Percentiles rank a stretch among this genome's conserved stretches.
Conservation (phyloP, 2,113 vertebrate genomes). For the Carlito syrichta region DNA sequence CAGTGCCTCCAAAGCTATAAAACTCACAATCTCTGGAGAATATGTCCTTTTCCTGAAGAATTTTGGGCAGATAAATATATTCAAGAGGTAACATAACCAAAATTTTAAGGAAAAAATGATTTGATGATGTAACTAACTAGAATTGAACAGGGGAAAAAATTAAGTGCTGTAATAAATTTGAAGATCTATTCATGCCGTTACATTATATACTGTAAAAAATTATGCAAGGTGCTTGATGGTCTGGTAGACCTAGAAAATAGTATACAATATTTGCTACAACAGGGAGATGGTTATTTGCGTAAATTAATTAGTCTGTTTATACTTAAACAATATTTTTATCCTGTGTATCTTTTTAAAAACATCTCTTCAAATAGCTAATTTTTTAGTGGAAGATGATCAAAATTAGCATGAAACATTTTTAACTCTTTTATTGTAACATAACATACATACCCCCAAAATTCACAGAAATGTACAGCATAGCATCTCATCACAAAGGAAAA, state of each 20-base stretch:
- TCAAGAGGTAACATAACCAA: not conserved
- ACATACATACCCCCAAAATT: not conserved
- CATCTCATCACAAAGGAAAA: not conserved
- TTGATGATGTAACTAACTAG: not conserved
- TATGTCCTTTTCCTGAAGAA: not conserved
- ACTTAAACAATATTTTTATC: not conserved
- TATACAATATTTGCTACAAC: not conserved
- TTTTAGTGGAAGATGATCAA: not conserved
- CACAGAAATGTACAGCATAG: not conserved
- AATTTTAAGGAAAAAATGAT: not conserved
- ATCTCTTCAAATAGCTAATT: not conserved
- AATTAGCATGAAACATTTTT: slow-evolving; percentile 6
- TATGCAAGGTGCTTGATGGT: not conserved
- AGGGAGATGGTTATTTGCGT: not conserved
- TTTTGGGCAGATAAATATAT: not conserved
- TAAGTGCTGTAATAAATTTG: not conserved
- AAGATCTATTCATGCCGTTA: not conserved
- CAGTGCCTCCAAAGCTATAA: not conserved
- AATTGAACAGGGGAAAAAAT: not conserved
- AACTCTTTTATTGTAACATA: not conserved
- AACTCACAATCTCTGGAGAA: not conserved
- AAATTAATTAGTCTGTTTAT: not conserved
- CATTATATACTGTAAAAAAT: not conserved
- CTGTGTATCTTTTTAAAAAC: not conserved
- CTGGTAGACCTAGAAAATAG: not conserved